A percentile compares a stretch with the other conserved stretches of the same genome.
Conservation (phyloP, 2,888 invertebrate species). For the Acleris laterana region DNA sequence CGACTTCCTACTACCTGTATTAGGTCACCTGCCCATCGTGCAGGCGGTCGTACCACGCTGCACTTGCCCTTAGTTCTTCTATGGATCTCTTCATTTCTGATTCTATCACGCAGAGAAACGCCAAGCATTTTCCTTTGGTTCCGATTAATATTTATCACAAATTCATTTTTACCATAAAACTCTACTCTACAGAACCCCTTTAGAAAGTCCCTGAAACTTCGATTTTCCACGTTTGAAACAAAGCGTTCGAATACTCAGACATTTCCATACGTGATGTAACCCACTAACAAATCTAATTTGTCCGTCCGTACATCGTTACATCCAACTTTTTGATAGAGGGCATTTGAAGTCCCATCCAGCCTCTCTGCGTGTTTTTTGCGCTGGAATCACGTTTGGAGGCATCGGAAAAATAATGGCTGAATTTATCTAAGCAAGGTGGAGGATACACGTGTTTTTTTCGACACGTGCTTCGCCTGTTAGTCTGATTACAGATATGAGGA, state of each 20-base stretch:
- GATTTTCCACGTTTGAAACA: conserved; percentile 34
- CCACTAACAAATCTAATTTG: conserved; percentile 38
- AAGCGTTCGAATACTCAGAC: conserved; percentile 37
- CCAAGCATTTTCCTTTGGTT: too few species aligned
- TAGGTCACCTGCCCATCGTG: too few species aligned
- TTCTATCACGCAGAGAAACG: too few species aligned
- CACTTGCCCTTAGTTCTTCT: too few species aligned
- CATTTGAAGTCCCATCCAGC: conserved; percentile 35
- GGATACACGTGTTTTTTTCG: background rate
- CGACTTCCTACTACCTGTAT: too few species aligned
- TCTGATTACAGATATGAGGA: background rate
- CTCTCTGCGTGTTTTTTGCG: conserved; percentile 29
- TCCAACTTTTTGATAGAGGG: conserved; percentile 37
- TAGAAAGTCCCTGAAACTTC: background rate
- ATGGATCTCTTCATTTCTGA: too few species aligned
- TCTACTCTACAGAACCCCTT: conserved; percentile 12
- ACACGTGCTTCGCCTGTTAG: background rate
- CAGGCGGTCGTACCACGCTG: too few species aligned
- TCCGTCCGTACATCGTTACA: conserved; percentile 33
- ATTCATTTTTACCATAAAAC: too few species aligned
- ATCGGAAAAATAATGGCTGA: conserved; percentile 18
- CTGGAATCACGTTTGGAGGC: conserved; percentile 28
- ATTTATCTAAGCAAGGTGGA: conserved; percentile 17
- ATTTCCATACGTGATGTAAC: conserved; percentile 35
- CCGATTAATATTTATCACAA: too few species aligned